Evolutionary conservation across 2,113 vertebrate species (phyloP).

Genomic region (Callorhinus ursinus): DNA sequence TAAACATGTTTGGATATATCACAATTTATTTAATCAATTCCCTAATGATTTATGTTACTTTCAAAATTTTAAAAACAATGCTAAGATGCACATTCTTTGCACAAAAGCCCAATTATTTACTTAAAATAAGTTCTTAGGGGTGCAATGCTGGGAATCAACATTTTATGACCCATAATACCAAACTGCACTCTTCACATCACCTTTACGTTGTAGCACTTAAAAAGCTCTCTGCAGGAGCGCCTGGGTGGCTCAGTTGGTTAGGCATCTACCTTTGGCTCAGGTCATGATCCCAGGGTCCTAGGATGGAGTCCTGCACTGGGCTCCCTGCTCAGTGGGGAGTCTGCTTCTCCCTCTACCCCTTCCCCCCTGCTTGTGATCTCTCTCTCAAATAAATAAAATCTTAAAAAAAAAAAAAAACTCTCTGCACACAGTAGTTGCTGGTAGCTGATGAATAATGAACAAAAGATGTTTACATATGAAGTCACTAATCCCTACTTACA

Average conservation of each 20-base stretch:
- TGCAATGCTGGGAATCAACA: not conserved
- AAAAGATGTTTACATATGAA: not conserved
- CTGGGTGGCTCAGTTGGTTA: not conserved
- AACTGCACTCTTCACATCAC: not conserved
- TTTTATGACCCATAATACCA: not conserved
- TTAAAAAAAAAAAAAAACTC: not conserved
- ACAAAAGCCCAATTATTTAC: not conserved
- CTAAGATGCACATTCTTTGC: not conserved
- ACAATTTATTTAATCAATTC: not conserved
- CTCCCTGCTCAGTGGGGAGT: not conserved
- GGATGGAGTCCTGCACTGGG: not conserved
- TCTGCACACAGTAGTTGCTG: not conserved
- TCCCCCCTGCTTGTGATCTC: not conserved
- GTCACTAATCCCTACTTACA: not conserved
- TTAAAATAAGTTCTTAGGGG: not conserved
- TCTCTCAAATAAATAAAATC: not conserved
- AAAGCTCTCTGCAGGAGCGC: not conserved
- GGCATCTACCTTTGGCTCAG: not conserved
- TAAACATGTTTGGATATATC: not conserved
- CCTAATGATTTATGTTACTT: not conserved
- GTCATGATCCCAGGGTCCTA: not conserved
- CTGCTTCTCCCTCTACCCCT: not conserved
- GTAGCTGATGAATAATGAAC: not conserved
- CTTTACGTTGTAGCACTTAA: not conserved
- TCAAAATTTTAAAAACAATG: slow-evolving; percentile 21